These are phyloP conservation scores for Hydractinia echinata DNA, from an alignment of 30 jellyfish, hydroid and myxozoan species.

Conservation along the genomic window DNA sequence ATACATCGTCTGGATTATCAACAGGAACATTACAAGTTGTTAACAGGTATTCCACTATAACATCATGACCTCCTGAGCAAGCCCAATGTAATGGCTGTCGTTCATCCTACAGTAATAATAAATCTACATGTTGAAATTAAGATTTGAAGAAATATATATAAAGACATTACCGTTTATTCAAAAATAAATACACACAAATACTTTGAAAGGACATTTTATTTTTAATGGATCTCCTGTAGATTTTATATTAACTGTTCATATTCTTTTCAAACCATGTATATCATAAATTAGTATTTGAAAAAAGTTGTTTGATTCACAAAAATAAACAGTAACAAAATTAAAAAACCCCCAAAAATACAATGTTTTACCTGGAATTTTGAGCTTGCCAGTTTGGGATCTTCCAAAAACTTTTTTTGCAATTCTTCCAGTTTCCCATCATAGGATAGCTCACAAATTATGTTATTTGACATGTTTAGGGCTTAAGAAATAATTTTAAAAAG, in stretches of 20 bases:
- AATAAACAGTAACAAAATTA: background rate
- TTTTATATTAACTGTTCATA: no score
- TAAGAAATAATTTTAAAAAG: no score
- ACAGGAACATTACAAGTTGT: slow-evolving; percentile 57
- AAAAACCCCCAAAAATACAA: background rate
- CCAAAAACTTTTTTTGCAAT: slow-evolving; percentile 32
- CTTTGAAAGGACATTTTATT: no score
- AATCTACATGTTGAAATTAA: background rate
- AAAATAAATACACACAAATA: no score
- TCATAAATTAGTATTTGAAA: no score
- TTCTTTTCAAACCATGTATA: no score
- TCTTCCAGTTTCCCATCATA: slow-evolving; percentile 55
- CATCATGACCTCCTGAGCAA: slow-evolving; percentile 81
- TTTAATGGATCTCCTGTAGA: no score
- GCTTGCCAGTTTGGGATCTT: slow-evolving; percentile 34
- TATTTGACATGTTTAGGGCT: slow-evolving; percentile 19
- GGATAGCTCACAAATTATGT: slow-evolving; percentile 31
- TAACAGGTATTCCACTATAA: slow-evolving; percentile 46
- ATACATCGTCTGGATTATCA: slow-evolving; percentile 86
- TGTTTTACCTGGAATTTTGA: slow-evolving; percentile 44
- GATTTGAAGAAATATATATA: background rate
- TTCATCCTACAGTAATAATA: slow-evolving; percentile 38
- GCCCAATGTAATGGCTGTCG: slow-evolving; percentile 97
- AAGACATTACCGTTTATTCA: background rate
- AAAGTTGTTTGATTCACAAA: no score